Evolutionary conservation across 2,888 invertebrate species (phyloP).

Genomic region (Ferrisia virgata): DNA sequence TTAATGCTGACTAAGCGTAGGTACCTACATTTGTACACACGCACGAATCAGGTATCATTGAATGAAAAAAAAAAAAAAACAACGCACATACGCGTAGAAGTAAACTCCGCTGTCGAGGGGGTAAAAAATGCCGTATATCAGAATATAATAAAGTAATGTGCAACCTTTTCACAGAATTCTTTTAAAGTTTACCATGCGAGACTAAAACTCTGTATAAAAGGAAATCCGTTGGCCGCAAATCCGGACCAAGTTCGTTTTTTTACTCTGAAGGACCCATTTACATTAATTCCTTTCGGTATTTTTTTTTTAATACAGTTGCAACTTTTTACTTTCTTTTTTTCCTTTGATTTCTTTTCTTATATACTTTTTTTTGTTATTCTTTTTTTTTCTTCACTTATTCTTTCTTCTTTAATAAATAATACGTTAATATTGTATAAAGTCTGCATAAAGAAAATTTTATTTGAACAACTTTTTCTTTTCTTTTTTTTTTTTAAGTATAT

Average conservation of each 20-base stretch:
- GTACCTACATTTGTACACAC: background rate
- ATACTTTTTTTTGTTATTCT: background rate
- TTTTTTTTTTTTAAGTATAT: background rate
- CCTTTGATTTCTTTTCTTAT: background rate
- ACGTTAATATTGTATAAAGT: conserved; percentile 1
- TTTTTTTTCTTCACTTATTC: background rate
- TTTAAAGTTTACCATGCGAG: conserved; percentile 27
- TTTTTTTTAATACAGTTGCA: background rate
- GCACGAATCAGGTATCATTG: background rate
- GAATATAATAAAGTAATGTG: conserved; percentile 26
- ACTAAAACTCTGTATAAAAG: conserved; percentile 32
- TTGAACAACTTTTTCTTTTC: background rate
- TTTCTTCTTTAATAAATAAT: background rate
- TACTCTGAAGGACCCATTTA: conserved; percentile 18
- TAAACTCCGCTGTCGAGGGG: background rate
- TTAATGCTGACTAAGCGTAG: too few relatives aligned
- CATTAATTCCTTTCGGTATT: conserved; percentile 30
- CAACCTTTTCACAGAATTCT: conserved; percentile 23
- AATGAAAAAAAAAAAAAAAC: background rate
- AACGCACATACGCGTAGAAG: background rate
- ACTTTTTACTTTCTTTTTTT: conserved; percentile 31
- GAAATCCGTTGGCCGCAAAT: conserved; percentile 30
- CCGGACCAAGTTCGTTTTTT: conserved; percentile 29
- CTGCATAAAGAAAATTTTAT: background rate
- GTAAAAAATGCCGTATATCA: conserved; percentile 18